These are phyloP conservation scores for Drosophila ezoana DNA, from an alignment of 2,888 invertebrate genomes.

Conservation along the genomic window DNA sequence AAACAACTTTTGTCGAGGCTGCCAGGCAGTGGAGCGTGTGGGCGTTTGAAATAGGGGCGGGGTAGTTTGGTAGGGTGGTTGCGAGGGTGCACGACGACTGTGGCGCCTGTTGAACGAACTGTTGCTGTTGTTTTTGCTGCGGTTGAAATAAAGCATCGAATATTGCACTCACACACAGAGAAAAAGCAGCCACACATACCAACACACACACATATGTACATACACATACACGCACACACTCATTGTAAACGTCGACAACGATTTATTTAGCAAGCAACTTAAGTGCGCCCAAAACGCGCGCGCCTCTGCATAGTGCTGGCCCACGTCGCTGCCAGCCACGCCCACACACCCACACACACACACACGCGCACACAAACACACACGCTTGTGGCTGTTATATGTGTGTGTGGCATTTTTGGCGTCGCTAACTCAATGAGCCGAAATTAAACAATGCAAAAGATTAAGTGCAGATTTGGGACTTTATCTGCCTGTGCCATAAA, in stretches of 20 bases:
- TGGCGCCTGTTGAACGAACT: slow-evolving; percentile 60
- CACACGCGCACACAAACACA: slow-evolving; percentile 2
- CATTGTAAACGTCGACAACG: slow-evolving; percentile 62
- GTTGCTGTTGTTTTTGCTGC: slow-evolving; percentile 56
- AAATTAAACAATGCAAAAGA: slow-evolving; percentile 85
- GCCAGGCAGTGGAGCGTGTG: neutral
- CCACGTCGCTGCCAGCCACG: slow-evolving; percentile 21
- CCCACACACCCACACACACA: slow-evolving; percentile 16
- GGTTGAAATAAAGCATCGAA: slow-evolving; percentile 77
- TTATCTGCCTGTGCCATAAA: slow-evolving; percentile 84
- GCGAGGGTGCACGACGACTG: slow-evolving; percentile 14
- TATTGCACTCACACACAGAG: slow-evolving; percentile 43
- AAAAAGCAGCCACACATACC: neutral
- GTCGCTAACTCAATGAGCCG: slow-evolving; percentile 81
- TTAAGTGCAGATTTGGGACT: slow-evolving; percentile 85
- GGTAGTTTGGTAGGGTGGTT: neutral
- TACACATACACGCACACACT: slow-evolving; percentile 16
- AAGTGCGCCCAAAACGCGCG: slow-evolving; percentile 59
- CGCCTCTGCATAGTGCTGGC: slow-evolving; percentile 61
- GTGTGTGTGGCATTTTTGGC: slow-evolving; percentile 49
- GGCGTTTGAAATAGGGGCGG: neutral
- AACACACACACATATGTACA: slow-evolving; percentile 29
- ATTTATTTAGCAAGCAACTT: slow-evolving; percentile 77
- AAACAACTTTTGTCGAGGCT: slow-evolving; percentile 58
- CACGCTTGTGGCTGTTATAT: slow-evolving; percentile 7